A percentile compares a stretch with the other conserved stretches of the same genome.
Evolutionary conservation across 2,797 vertebrate genomes (phyloP).

Genomic region (Hemitrygon akajei): DNA sequence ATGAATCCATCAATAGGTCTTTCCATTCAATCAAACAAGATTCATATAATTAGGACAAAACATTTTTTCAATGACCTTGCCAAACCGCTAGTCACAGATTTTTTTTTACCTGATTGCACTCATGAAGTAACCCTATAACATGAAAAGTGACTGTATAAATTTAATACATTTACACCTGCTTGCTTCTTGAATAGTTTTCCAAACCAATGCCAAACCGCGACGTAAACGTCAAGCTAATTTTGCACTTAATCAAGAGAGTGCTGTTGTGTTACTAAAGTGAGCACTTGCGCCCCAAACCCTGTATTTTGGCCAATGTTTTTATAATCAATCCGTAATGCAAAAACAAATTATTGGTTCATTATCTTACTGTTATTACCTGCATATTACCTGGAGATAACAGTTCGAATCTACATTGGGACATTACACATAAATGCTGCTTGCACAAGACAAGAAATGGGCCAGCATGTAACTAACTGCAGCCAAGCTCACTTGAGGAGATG

Average conservation of each 20-base stretch:
- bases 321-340: too few relatives aligned
- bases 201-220: not conserved
- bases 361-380: not conserved
- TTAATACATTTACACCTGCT: not conserved
- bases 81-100: not conserved
- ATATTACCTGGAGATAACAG: not conserved
- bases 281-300: too few relatives aligned
- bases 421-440: not conserved
- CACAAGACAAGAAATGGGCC: not conserved
- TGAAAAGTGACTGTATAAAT: not conserved
- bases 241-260: too few relatives aligned
- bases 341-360: too few relatives aligned
- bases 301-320: too few relatives aligned
- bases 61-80: not conserved
- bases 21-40: not conserved
- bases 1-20: not conserved
- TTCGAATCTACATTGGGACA: not conserved
- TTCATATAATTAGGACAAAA: not conserved
- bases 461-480: too few relatives aligned
- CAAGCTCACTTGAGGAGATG: not conserved
- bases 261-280: too few relatives aligned
- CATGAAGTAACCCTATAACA: not conserved
- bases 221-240: too few relatives aligned
- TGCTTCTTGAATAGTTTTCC: not conserved
- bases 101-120: not conserved